phyloP scores from a whole-genome alignment of 2,888 invertebrate species.

The Linnaemya tessellans region DNA sequence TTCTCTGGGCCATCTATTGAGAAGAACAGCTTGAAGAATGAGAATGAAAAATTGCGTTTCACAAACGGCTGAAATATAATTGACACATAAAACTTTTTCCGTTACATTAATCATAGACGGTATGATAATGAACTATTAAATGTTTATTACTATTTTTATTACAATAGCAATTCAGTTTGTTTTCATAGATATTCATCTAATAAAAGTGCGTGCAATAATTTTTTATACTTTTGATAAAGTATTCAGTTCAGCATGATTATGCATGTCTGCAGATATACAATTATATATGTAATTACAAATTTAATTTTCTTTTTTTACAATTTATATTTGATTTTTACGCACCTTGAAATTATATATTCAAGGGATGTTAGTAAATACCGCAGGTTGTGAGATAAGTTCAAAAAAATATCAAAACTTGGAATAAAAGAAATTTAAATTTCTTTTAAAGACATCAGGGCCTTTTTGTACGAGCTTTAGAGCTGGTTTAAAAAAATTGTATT shows the following conservation, averaged over 20 bases:
- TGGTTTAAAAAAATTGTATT: not conserved
- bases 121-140: not conserved
- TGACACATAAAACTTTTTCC: not conserved
- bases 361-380: conserved; percentile 47
- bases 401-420: not conserved
- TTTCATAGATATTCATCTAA: not conserved
- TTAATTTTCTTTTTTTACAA: conserved; percentile 38
- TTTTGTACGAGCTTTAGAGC: not conserved
- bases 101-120: not conserved
- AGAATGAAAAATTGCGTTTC: not conserved
- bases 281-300: conserved; percentile 24
- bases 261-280: conserved; percentile 45
- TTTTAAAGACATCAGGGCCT: conserved; percentile 13
- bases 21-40: not conserved
- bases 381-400: conserved; percentile 34
- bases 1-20: not conserved
- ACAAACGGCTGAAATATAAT: not conserved
- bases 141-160: conserved; percentile 7
- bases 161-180: not conserved
- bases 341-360: conserved; percentile 66
- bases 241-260: conserved; percentile 54
- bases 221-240: conserved; percentile 24
- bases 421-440: conserved; percentile 46
- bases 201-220: conserved; percentile 56
- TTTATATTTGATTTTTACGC: conserved; percentile 57